Percentiles rank a stretch among this genome's conserved stretches.
Evolutionary conservation across 2,113 vertebrate genomes (phyloP).

Genomic region (Pelusios castaneus): DNA sequence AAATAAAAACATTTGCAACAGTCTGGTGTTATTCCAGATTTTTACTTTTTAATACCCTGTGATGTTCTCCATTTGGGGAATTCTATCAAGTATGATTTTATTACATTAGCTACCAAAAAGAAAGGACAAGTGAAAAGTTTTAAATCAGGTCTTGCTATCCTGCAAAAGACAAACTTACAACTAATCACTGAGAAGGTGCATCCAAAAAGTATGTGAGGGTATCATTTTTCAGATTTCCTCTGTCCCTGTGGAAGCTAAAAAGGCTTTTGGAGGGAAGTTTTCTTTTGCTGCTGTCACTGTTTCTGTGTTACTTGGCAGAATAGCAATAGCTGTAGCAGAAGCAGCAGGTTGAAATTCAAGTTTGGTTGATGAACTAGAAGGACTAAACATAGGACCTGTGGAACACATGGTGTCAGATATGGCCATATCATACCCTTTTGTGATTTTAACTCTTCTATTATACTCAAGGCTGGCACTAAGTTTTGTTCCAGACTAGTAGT

Average conservation of each 20-base stretch:
- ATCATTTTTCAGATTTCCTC: neutral
- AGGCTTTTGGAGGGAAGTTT: fast-evolving
- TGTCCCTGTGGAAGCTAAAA: neutral
- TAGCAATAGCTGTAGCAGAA: neutral
- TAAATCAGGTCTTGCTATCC: neutral
- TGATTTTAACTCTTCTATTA: neutral
- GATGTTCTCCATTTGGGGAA: neutral
- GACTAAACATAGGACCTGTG: neutral
- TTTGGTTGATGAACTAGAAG: neutral
- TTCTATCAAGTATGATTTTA: neutral
- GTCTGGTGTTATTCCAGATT: neutral
- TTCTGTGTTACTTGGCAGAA: neutral
- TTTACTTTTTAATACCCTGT: neutral
- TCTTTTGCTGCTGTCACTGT: neutral
- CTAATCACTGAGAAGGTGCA: neutral
- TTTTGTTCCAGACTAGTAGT: neutral
- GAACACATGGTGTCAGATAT: neutral
- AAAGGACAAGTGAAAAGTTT: neutral
- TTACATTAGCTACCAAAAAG: neutral
- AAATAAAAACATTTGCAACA: neutral
- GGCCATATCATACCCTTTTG: neutral
- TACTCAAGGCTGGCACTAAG: neutral
- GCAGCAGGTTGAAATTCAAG: neutral
- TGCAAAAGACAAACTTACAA: neutral
- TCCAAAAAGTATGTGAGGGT: fast-evolving